These are phyloP conservation scores for Leucophora obtusa DNA, from an alignment of 2,888 invertebrate genomes.

Conservation along the genomic window DNA sequence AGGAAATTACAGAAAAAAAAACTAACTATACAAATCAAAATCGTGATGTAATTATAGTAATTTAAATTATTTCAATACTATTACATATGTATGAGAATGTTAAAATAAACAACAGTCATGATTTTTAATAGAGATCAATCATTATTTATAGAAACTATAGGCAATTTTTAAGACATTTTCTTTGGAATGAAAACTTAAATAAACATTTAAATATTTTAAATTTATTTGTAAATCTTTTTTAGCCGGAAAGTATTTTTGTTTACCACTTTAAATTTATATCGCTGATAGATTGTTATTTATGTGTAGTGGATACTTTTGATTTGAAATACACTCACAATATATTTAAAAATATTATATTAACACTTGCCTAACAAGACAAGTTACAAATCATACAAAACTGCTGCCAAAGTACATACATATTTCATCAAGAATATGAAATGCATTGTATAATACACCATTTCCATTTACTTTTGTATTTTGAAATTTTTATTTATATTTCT, in stretches of 20 bases:
- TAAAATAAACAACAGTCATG: not conserved
- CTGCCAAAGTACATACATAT: slow-evolving; percentile 23
- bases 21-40: slow-evolving; percentile 45
- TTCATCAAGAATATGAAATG: not conserved
- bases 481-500: no score
- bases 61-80: slow-evolving; percentile 37
- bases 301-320: not conserved
- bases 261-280: not conserved
- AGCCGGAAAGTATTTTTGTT: not conserved
- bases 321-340: not conserved
- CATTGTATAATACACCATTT: not conserved
- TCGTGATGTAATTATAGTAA: slow-evolving; percentile 63
- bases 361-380: slow-evolving; percentile 33
- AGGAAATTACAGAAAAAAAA: slow-evolving; percentile 6
- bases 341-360: slow-evolving; percentile 19
- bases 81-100: not conserved
- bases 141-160: not conserved
- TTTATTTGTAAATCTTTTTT: not conserved
- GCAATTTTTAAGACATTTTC: not conserved
- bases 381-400: slow-evolving; percentile 25
- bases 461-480: no score
- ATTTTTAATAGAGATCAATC: not conserved
- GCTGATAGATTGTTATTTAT: not conserved
- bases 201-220: not conserved
- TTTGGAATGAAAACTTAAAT: not conserved